phyloP scores from a whole-genome alignment of 2,797 vertebrate species.

The Manis crassicaudata region DNA sequence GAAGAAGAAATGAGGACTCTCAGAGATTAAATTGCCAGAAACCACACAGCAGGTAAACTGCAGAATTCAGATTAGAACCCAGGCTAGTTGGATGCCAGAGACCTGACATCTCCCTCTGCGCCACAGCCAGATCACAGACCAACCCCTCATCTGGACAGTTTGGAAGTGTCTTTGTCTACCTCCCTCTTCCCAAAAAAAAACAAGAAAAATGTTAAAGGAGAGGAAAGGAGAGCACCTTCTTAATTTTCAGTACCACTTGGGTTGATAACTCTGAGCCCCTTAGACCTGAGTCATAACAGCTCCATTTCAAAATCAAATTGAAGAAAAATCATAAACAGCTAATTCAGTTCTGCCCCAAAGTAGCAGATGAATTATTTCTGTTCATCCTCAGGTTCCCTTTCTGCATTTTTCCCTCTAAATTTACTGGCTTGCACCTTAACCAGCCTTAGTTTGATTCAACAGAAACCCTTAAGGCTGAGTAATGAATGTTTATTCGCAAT shows the following conservation, averaged over 20 bases:
- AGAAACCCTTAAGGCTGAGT: conserved; percentile 3
- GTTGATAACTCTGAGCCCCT: neutral
- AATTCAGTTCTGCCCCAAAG: conserved; percentile 7
- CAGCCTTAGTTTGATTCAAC: neutral
- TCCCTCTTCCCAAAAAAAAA: neutral
- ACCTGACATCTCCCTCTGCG: neutral
- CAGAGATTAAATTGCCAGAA: neutral
- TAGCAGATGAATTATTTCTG: conserved; percentile 33
- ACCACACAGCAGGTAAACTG: neutral
- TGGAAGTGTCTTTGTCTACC: neutral
- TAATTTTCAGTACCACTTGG: neutral
- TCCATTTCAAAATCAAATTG: conserved; percentile 52
- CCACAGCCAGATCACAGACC: neutral
- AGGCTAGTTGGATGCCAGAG: neutral
- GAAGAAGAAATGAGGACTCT: conserved; percentile 7
- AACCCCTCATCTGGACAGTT: neutral
- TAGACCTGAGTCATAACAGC: neutral
- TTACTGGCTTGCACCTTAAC: neutral
- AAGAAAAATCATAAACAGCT: conserved; percentile 48
- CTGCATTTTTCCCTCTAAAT: neutral
- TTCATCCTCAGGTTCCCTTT: neutral
- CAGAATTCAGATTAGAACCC: neutral
- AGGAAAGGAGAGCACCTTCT: neutral
- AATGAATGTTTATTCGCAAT: conserved; percentile 36
- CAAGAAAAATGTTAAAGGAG: neutral